Evolutionary conservation across 64 coral and sea anemone genomes (phyloP), one percentile per base, ranked within the genome.

Genomic region (Montipora cactus): DNA sequence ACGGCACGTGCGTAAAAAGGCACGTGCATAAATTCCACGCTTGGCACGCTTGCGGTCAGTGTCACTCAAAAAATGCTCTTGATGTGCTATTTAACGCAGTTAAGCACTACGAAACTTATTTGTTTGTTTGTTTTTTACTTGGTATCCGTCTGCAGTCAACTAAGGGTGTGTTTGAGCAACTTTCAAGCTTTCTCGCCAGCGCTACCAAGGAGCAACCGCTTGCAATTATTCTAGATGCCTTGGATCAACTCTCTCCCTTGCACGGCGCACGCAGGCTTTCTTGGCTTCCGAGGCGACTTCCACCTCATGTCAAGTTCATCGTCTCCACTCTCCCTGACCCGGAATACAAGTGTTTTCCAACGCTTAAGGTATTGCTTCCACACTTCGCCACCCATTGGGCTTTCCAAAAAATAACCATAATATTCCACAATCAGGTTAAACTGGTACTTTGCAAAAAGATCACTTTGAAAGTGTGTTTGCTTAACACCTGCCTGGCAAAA

Each of bases 221-320:
- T 15, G 83, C 95, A 25, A 74, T 97, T 7, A 70, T 97, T 47
- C 80, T 97, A 7, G 96, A 97, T 44, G 94, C 96, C 3, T 78
- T 97, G 22, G 96, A 97, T 64, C 96, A 97, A 73, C 85, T 97
- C 45, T 91, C 86, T 12, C 89, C 89, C 15, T 18, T 86, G 2
- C 82, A 68, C 15, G 96, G 92, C 5, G 92, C 89, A 20, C 83
- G 96, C 5, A 93, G 80, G 53, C 48, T 97, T 13, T 59, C 76
- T 58, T 97, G 96, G 96, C 84, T 97, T 62, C 96, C 96, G 44
- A 95, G 62, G 68, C 58, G 87, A 62, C 93, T 97, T 18, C 96
- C 96, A 16, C 76, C 77, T 45, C 81, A 97, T 67, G 92, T 91
- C 20, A 94, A 97, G 46, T 75, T 97, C 12, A 53, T 97, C 55